Evolutionary conservation across 2,797 vertebrate species (phyloP).

Genomic region (Catamblyrhynchus diadema): DNA sequence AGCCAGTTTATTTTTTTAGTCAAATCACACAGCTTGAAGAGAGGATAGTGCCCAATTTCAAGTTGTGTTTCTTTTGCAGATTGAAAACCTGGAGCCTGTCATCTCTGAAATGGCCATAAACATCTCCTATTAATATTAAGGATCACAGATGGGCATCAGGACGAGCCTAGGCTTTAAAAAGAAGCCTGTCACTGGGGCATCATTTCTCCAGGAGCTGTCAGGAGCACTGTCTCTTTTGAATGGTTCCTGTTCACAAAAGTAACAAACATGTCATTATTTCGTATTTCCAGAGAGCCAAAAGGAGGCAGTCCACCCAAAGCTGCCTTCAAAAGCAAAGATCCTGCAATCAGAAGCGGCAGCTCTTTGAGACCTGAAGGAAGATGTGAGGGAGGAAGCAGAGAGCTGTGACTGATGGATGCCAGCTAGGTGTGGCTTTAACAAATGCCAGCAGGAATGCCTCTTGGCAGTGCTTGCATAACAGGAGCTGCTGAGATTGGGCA

Average conservation of each 20-base stretch:
- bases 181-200: neutral
- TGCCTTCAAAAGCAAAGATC: constrained; percentile 35
- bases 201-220: constrained; percentile 2
- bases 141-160: neutral
- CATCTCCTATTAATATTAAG: neutral
- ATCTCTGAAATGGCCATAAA: neutral
- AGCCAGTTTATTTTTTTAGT: neutral
- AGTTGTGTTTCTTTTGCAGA: neutral
- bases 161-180: neutral
- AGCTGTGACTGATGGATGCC: neutral
- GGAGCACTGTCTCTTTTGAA: neutral
- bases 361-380: neutral
- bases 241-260: neutral
- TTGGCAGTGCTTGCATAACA: neutral
- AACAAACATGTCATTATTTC: constrained; percentile 42
- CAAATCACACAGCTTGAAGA: neutral
- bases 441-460: neutral
- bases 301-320: neutral
- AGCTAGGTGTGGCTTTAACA: neutral
- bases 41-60: neutral
- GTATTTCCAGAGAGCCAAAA: constrained; percentile 39
- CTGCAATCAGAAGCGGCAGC: neutral
- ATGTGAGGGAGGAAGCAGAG: neutral
- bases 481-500: neutral
- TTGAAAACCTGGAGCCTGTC: neutral